Conservation (phyloP, 1,140 invertebrate species). For the Drosophila quadrilineata region DNA sequence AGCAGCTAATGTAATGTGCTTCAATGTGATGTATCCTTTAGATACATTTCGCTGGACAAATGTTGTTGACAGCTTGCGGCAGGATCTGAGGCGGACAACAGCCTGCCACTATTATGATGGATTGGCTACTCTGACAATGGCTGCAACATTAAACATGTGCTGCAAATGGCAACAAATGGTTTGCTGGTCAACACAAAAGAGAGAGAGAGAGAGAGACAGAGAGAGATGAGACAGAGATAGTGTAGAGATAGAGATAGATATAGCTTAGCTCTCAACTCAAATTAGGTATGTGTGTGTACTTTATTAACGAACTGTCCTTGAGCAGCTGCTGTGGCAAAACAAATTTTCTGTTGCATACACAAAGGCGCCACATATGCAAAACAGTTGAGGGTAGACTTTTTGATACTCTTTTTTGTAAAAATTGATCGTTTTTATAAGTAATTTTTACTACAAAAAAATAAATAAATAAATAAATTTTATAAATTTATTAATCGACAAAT, state of each 20-base stretch:
- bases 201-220: neutral
- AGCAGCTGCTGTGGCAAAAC: conserved; percentile 16
- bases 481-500: too few relatives aligned
- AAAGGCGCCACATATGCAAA: neutral
- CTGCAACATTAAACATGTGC: conserved; percentile 26
- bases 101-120: conserved; percentile 5
- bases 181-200: neutral
- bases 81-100: neutral
- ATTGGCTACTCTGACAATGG: conserved; percentile 7
- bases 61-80: conserved; percentile 42
- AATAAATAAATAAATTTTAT: too few relatives aligned
- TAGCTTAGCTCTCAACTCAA: too few relatives aligned
- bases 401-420: neutral
- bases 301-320: conserved; percentile 31
- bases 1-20: conserved; percentile 20
- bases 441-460: too few relatives aligned
- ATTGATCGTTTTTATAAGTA: too few relatives aligned
- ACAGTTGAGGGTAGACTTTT: neutral
- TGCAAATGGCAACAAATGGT: conserved; percentile 29
- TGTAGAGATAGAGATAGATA: neutral
- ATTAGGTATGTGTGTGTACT: conserved; percentile 31
- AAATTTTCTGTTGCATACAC: conserved; percentile 5
- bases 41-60: conserved; percentile 28
- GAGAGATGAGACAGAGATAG: neutral
- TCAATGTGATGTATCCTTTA: conserved; percentile 41